phyloP scores from a whole-genome alignment of 2,797 vertebrate species.

The Antennarius maculatus region DNA sequence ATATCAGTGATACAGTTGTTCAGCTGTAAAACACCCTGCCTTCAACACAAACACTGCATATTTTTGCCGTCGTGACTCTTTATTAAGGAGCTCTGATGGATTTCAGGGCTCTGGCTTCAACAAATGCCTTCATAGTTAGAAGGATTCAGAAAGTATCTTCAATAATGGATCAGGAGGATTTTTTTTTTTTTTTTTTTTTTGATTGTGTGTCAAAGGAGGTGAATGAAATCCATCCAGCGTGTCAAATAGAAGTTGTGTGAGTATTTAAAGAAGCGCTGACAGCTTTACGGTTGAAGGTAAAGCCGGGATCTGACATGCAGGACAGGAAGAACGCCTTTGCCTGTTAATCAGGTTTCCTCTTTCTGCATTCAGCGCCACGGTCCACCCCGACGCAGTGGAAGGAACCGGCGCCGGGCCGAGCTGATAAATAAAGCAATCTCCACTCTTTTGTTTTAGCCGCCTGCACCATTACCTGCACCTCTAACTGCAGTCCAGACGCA shows the following conservation, averaged over 20 bases:
- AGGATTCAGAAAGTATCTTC: background rate
- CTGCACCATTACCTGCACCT: conserved; percentile 17
- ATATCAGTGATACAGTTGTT: conserved; percentile 19
- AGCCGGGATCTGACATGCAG: conserved; percentile 27
- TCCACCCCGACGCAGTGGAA: conserved; percentile 22
- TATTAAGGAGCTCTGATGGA: conserved; percentile 15
- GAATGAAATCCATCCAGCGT: conserved; percentile 31
- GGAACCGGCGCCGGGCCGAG: background rate
- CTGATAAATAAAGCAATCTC: conserved; percentile 14
- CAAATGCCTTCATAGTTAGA: conserved; percentile 4
- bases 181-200: conserved; percentile 35
- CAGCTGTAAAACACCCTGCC: conserved; percentile 25
- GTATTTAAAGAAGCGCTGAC: conserved; percentile 47
- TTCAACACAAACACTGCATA: conserved; percentile 9
- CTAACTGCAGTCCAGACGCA: conserved; percentile 9
- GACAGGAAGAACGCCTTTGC: conserved; percentile 6
- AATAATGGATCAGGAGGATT: background rate
- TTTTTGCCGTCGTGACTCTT: conserved; percentile 12
- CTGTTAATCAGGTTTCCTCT: conserved; percentile 14
- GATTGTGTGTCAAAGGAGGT: conserved; percentile 5
- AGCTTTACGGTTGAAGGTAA: conserved; percentile 26
- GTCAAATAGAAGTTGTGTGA: conserved; percentile 38
- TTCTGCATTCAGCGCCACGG: conserved; percentile 1
- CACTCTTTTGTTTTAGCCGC: conserved; percentile 8
- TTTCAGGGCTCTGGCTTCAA: background rate